These are phyloP conservation scores for Drosophila anomelani DNA, from an alignment of 2,888 invertebrate genomes.

Conservation along the genomic window DNA sequence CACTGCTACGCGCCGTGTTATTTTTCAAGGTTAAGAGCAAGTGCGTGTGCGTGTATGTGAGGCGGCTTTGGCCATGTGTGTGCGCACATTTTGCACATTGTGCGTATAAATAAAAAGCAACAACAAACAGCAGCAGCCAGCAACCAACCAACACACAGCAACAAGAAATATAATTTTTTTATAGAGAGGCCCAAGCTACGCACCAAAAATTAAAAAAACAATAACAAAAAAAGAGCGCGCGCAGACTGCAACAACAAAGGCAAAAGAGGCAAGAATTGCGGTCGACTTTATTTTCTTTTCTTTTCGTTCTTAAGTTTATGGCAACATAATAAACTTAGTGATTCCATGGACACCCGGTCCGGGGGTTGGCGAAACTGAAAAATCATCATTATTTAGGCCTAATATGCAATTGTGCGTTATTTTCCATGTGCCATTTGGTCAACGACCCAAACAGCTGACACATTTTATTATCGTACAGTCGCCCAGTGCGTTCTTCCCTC, in stretches of 20 bases:
- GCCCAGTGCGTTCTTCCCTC: conserved; percentile 14
- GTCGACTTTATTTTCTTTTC: conserved; percentile 24
- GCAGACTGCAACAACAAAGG: conserved; percentile 35
- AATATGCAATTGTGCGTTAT: conserved; percentile 34
- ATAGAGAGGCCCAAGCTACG: conserved; percentile 49
- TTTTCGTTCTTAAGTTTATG: conserved; percentile 51
- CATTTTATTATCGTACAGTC: conserved; percentile 55
- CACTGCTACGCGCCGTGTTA: conserved; percentile 43
- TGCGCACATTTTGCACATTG: conserved; percentile 56
- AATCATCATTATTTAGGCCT: conserved; percentile 62
- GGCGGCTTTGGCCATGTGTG: conserved; percentile 11
- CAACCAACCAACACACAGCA: conserved; percentile 24
- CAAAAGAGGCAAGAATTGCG: conserved; percentile 4
- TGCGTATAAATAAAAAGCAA: conserved; percentile 59
- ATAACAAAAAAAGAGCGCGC: conserved; percentile 12
- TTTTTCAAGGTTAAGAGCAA: conserved; percentile 78
- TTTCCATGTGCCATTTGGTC: conserved; percentile 54
- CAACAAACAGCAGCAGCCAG: conserved; percentile 11
- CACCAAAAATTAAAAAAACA: conserved; percentile 49
- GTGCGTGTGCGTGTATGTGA: conserved; percentile 63
- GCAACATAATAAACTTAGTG: conserved; percentile 66
- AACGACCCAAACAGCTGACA: conserved; percentile 67
- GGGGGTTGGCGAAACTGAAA: conserved; percentile 40
- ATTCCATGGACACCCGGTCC: conserved; percentile 17
- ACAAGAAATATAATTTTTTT: conserved; percentile 44